A percentile compares a stretch with the other conserved stretches of the same genome.
Conservation (phyloP, 2,888 invertebrate species). For the Polyommatus iphigenia region DNA sequence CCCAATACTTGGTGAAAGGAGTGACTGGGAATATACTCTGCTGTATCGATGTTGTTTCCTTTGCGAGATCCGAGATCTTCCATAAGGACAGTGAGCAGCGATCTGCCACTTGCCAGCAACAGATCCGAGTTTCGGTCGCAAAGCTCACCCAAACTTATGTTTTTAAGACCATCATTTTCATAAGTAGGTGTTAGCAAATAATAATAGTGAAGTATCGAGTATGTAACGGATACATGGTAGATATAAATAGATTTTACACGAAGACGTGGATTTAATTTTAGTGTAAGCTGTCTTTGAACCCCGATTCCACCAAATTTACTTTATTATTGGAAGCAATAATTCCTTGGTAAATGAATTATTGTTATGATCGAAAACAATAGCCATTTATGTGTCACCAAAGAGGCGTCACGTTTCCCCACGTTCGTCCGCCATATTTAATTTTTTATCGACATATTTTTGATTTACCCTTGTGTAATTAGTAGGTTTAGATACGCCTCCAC, state of each 20-base stretch:
- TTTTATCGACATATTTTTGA: conserved; percentile 47
- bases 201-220: neutral
- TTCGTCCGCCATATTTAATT: conserved; percentile 64
- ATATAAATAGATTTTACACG: conserved; percentile 23
- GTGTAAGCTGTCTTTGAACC: neutral
- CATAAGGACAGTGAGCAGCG: neutral
- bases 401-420: conserved; percentile 67
- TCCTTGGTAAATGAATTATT: conserved; percentile 4
- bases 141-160: neutral
- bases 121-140: conserved; percentile 20
- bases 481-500: conserved; percentile 84
- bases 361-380: conserved; percentile 6
- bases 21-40: conserved; percentile 4
- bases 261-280: neutral
- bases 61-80: conserved; percentile 23
- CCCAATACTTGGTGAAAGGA: conserved; percentile 24
- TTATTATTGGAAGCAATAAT: neutral
- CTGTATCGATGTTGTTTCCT: neutral
- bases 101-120: neutral
- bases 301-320: neutral
- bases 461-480: conserved; percentile 85
- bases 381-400: conserved; percentile 41
- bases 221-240: conserved; percentile 5
- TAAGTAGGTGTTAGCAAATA: neutral
- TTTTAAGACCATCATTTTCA: neutral